These are phyloP conservation scores for Copidosoma aretas DNA, from an alignment of 2,888 invertebrate genomes.

Conservation along the genomic window DNA sequence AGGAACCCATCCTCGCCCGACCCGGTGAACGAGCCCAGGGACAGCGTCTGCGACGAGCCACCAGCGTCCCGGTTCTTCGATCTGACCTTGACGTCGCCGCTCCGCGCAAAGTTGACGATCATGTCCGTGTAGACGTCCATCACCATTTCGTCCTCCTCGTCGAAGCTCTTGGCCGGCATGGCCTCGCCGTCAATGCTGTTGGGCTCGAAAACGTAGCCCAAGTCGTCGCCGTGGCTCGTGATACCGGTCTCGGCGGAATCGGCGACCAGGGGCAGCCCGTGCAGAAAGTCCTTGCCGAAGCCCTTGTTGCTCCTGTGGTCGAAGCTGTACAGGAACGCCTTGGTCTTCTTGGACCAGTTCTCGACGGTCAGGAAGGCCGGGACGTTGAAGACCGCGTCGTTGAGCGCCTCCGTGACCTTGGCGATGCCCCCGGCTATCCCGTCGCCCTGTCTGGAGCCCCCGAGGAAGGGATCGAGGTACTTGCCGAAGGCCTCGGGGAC, in stretches of 20 bases:
- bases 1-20: constrained; percentile 64
- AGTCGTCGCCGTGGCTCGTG: constrained; percentile 51
- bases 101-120: constrained; percentile 72
- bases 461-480: constrained; percentile 43
- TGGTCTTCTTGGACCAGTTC: constrained; percentile 72
- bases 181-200: constrained; percentile 48
- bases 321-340: constrained; percentile 77
- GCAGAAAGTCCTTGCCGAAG: constrained; percentile 71
- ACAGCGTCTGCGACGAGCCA: not conserved
- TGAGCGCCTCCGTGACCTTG: constrained; percentile 69
- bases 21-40: constrained; percentile 42
- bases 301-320: constrained; percentile 73
- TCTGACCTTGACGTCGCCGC: constrained; percentile 56
- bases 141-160: constrained; percentile 69
- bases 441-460: not conserved
- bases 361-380: constrained; percentile 76
- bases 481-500: constrained; percentile 48
- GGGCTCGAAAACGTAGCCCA: constrained; percentile 50
- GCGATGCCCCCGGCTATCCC: constrained; percentile 62
- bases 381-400: constrained; percentile 78
- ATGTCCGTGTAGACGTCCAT: constrained; percentile 72
- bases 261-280: constrained; percentile 71
- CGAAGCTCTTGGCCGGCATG: constrained; percentile 53
- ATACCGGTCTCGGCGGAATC: constrained; percentile 43
- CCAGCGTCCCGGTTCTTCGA: constrained; percentile 48